Conservation (phyloP, 2,113 vertebrate genomes). For the Patagioenas fasciata region DNA sequence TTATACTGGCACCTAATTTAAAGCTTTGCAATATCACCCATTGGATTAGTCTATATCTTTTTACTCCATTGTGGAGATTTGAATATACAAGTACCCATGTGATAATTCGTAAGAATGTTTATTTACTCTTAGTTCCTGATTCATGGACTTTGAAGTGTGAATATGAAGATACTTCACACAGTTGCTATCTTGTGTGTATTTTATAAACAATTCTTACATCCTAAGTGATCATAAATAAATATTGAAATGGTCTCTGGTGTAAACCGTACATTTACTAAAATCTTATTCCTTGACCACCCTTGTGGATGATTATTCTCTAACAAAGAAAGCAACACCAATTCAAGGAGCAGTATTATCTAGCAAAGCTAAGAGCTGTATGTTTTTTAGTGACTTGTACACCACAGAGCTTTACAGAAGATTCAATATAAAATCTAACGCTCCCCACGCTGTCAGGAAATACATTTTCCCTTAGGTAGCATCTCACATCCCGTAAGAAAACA, state of each 20-base stretch:
- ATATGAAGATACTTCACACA: not conserved
- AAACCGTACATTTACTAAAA: not conserved
- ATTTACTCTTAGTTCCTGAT: not conserved
- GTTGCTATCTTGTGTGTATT: not conserved
- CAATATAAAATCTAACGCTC: not conserved
- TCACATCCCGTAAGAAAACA: conserved; percentile 12
- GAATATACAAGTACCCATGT: not conserved
- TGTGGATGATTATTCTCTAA: not conserved
- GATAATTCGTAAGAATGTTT: not conserved
- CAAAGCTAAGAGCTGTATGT: not conserved
- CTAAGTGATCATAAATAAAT: not conserved
- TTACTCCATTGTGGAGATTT: not conserved
- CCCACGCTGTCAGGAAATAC: conserved; percentile 29
- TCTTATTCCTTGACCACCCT: not conserved
- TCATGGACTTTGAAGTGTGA: not conserved
- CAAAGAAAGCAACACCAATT: not conserved
- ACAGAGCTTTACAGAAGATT: not conserved
- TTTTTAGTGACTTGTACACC: not conserved
- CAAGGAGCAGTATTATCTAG: not conserved
- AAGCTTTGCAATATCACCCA: not conserved
- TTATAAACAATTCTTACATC: not conserved
- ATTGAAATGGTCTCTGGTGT: not conserved
- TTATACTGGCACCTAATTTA: not conserved
- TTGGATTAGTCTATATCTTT: not conserved
- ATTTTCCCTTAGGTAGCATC: conserved; percentile 22